phyloP scores from a whole-genome alignment of 2,888 invertebrate species.

The Nematopogon swammerdamellus region DNA sequence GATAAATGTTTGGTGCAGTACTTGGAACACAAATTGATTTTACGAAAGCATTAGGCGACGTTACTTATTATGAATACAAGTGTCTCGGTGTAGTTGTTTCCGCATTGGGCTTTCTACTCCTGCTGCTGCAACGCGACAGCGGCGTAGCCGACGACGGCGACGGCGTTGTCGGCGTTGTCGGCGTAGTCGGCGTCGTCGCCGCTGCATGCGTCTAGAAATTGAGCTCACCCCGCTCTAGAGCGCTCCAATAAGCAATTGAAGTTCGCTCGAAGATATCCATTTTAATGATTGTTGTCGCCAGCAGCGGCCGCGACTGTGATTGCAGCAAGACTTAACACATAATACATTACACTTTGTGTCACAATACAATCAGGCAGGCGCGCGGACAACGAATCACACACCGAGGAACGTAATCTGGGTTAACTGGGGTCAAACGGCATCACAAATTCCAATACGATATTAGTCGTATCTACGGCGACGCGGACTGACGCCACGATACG shows the following conservation, averaged over 20 bases:
- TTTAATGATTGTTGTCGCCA: conserved; percentile 41
- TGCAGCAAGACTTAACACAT: conserved; percentile 50
- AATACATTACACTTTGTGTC: conserved; percentile 59
- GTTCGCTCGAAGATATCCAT: conserved; percentile 43
- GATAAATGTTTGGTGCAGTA: too few species aligned
- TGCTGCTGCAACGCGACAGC: too few species aligned
- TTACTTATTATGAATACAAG: too few species aligned
- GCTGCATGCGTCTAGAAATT: neutral
- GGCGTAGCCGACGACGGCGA: too few species aligned
- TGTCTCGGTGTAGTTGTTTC: too few species aligned
- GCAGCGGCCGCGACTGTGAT: conserved; percentile 41
- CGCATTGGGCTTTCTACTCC: too few species aligned
- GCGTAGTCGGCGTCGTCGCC: too few species aligned
- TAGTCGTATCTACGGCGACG: conserved; percentile 53
- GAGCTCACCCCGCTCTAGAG: neutral
- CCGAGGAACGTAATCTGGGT: conserved; percentile 66
- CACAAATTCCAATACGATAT: conserved; percentile 66
- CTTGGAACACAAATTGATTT: too few species aligned
- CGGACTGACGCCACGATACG: neutral
- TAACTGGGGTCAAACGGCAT: conserved; percentile 72
- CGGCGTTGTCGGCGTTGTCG: too few species aligned
- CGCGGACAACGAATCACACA: conserved; percentile 54
- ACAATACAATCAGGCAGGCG: conserved; percentile 52
- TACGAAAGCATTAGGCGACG: too few species aligned
- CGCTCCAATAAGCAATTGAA: conserved; percentile 27